phyloP scores from a whole-genome alignment of 2,113 vertebrate species.

The Arenaria interpres region DNA sequence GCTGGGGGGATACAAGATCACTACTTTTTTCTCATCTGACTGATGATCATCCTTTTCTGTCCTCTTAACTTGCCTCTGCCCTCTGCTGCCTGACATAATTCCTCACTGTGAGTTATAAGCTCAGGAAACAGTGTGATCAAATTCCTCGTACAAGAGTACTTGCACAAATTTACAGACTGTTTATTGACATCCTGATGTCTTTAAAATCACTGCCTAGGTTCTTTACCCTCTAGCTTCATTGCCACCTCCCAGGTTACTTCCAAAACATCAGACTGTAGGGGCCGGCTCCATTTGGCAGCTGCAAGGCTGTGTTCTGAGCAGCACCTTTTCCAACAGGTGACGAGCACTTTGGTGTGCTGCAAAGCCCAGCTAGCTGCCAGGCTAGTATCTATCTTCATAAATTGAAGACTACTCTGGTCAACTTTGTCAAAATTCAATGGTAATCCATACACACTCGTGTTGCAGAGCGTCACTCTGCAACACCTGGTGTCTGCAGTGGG shows the following conservation, averaged over 20 bases:
- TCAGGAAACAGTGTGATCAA: not conserved
- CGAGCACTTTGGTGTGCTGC: not conserved
- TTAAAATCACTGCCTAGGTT: not conserved
- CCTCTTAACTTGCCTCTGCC: not conserved
- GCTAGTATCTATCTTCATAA: not conserved
- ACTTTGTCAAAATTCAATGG: not conserved
- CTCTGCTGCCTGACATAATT: not conserved
- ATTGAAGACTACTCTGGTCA: not conserved
- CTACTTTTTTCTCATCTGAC: not conserved
- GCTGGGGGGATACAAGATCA: not conserved
- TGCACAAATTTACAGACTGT: not conserved
- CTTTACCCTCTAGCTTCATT: not conserved
- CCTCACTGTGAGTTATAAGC: not conserved
- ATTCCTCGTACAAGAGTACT: not conserved
- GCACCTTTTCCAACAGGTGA: not conserved
- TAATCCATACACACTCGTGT: not conserved
- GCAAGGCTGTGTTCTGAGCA: not conserved
- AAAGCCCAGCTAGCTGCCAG: not conserved
- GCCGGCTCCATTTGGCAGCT: not conserved
- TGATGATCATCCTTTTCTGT: not conserved
- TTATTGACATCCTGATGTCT: not conserved
- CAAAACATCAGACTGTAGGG: not conserved
- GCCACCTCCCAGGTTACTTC: not conserved
- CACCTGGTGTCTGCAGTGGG: not conserved
- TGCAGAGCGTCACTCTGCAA: not conserved